Base-by-base conservation (phyloP, 2,888 invertebrate genomes). In the Dasysyrphus tricinctus region DNA sequence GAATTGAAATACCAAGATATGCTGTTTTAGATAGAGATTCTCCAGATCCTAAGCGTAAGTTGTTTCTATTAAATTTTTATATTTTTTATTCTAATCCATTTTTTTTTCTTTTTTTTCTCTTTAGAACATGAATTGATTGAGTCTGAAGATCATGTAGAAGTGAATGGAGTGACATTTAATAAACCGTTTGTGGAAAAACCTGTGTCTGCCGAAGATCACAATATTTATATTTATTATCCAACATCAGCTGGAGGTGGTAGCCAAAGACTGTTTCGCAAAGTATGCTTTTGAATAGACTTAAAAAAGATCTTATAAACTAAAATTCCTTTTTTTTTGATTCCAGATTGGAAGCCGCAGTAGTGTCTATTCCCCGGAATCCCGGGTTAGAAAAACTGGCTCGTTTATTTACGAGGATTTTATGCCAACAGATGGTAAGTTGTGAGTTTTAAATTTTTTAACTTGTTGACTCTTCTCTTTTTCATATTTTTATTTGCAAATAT, bases 321-420 rank as follows among this genome's bases (percentile, higher is more conserved):
- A 12, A n/a, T 49, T 34, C 0, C 1, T 0, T 49, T 47, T 54
- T 91, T 82, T 39, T 2, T 2, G 24, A 39, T 49, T 37, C 69
- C 29, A 98, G 97, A 98, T 99, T 92, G 99, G 99, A 88, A 98
- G 98, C 92, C 95, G 99, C 77, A 99, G 99, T 93, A 99, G 99
- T 93, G 98, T 99, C 80, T 99, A 99, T 93, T 99, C 98, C 0
- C 98, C 98, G 8, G 98, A 98, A 93, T 98, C 98, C 57, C 95
- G 98, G 90, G 98, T 99, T 8, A 94, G 99, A 75, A 98, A 98
- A 93, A 97, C 97, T 65, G 99, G 99, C 57, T 99, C 98, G 12
- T 99, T 97, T 93, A 99, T 99, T 91, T 99, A 99, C 92, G 99
- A 99, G 94, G 99, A 99, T 93, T 99, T 99, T 93, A 99, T 99